Base-by-base conservation (phyloP, 2,113 vertebrate genomes). In the Nannobrachium achirus region DNA sequence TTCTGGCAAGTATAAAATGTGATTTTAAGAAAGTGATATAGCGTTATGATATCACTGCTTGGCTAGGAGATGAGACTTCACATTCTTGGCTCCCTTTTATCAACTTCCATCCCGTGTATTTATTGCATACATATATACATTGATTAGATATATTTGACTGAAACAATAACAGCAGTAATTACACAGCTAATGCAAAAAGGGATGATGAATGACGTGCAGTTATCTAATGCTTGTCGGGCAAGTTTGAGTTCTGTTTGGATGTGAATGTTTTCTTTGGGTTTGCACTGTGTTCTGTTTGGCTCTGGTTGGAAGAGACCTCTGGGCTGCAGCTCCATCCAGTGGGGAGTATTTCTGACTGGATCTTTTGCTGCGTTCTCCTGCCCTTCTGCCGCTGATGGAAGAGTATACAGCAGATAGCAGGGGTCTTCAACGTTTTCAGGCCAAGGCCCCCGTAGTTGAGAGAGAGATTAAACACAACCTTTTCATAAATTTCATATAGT, bases 261-360 rank as follows among this genome's bases (percentile, higher is more conserved):
- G 63, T 69, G 8, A 15, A 45, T 52, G 49, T 20, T 48, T 52
- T 51, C 10, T 38, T 45, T 2, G 40, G 59, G 50, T 53, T 25
- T 60, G 58, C 13, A 56, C 16, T 63, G 59, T 69, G 5, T 4
- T 16, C 55, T 56, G 63, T 19, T 77, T 5, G 10, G 65, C 33
- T 69, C 57, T 56, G 49, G 49, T 69, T 42, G 14, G 2, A 20
- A 56, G 19, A 75, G 46, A 45, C 63, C 69, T 63, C 45, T 55
- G 40, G 15, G 39, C 69, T 74, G 69, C 57, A 88, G 83, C 74
- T 78, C 81, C 79, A 86, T 88, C 79, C 81, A 82, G 81, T 82
- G 79, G 80, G 66, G 3, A 72, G 60, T 53, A 67, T 79, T 69
- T 72, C 46, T 71, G 59, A 70, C 60, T 0, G 41, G 69, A 40